A percentile compares a stretch with the other conserved stretches of the same genome.
These are phyloP conservation scores for Phaedon cochleariae DNA, from an alignment of 2,888 invertebrate species.

Conservation along the genomic window DNA sequence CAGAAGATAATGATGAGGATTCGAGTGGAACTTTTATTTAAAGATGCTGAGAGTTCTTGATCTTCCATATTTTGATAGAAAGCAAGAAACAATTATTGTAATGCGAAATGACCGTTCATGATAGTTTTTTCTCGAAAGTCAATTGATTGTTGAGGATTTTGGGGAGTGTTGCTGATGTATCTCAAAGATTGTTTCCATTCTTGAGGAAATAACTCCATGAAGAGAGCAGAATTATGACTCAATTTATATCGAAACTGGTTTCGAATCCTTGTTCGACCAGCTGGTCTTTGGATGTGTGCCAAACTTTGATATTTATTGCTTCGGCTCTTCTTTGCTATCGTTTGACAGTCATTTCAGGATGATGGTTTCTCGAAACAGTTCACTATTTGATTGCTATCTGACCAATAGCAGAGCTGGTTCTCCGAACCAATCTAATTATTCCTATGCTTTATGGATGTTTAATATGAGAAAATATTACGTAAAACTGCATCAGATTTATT, in stretches of 20 bases:
- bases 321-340: background rate
- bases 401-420: background rate
- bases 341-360: background rate
- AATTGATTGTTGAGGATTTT: too few relatives aligned
- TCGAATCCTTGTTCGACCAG: background rate
- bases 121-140: too few relatives aligned
- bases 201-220: background rate
- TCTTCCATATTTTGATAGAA: too few relatives aligned
- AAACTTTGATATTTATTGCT: background rate
- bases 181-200: background rate
- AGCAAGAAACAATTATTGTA: too few relatives aligned
- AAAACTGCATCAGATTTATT: background rate
- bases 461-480: slow-evolving; percentile 28
- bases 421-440: background rate
- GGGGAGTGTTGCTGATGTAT: too few relatives aligned
- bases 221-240: background rate
- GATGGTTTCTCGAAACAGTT: background rate
- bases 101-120: too few relatives aligned
- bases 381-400: background rate
- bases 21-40: too few relatives aligned
- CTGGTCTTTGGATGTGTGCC: background rate
- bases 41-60: too few relatives aligned
- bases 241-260: background rate
- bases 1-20: too few relatives aligned
- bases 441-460: background rate